Percentiles rank a stretch among this genome's conserved stretches.
Evolutionary conservation across 2,888 invertebrate species (phyloP).

Genomic region (Balanococcus diminutus): DNA sequence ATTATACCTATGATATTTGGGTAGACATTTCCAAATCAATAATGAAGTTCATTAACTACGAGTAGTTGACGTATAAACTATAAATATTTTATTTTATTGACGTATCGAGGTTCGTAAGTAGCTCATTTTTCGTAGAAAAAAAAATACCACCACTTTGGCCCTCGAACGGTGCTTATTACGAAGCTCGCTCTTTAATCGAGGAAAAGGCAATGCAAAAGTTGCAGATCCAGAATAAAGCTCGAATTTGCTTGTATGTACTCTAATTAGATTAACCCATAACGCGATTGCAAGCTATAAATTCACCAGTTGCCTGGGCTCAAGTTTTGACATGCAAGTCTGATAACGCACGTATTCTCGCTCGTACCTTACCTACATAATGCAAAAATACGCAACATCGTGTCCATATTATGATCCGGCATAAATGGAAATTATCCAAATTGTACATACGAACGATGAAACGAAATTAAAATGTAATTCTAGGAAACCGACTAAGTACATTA

Average conservation of each 20-base stretch:
- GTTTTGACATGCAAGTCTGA: conserved; percentile 5
- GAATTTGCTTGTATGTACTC: neutral
- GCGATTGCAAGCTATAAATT: neutral
- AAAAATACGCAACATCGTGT: too few species aligned
- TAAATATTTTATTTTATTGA: conserved; percentile 18
- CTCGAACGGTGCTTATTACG: too few species aligned
- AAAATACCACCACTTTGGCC: neutral
- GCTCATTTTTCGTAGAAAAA: neutral
- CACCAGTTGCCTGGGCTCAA: neutral
- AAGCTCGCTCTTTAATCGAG: too few species aligned
- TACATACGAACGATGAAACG: neutral
- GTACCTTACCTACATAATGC: neutral
- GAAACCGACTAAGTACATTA: neutral
- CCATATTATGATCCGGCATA: too few species aligned
- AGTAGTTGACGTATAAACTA: neutral
- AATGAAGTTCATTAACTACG: conserved; percentile 6
- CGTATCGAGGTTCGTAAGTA: neutral
- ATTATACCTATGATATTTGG: neutral
- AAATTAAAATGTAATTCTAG: neutral
- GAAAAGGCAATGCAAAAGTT: neutral
- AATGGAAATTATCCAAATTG: neutral
- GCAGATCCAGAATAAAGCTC: neutral
- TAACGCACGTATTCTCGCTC: neutral
- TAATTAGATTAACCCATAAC: neutral
- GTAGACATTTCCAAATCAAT: neutral